Conservation (phyloP, 2,797 vertebrate species). For the Brachymystax lenok region DNA sequence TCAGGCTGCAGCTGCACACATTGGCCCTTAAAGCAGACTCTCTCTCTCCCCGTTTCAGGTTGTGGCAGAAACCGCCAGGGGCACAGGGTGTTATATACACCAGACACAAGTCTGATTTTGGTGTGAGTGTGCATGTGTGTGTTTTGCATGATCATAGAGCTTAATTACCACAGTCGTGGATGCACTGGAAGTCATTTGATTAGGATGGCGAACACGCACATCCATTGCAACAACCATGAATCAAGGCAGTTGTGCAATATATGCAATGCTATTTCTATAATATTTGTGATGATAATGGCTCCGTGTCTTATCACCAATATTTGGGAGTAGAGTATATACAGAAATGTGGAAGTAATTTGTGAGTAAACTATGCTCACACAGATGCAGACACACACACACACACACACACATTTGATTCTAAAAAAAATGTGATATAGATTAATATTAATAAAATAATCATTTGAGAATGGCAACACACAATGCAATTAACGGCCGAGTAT, state of each 20-base stretch:
- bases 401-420: not conserved
- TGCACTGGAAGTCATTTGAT: not conserved
- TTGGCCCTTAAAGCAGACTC: slow-evolving; percentile 69
- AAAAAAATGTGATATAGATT: not conserved
- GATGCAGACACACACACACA: not conserved
- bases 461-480: not conserved
- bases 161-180: not conserved
- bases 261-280: not conserved
- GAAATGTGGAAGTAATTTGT: not conserved
- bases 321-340: not conserved
- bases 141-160: not conserved
- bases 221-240: not conserved
- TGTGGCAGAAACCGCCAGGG: slow-evolving; percentile 71
- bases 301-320: not conserved
- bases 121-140: not conserved
- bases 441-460: not conserved
- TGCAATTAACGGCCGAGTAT: not conserved
- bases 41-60: slow-evolving; percentile 35
- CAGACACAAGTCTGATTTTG: slow-evolving; percentile 5
- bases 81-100: slow-evolving; percentile 38
- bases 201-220: not conserved
- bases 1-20: slow-evolving; percentile 86
- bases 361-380: not conserved
- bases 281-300: not conserved
- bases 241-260: not conserved